Conservation (phyloP, 2,888 invertebrate species). For the Beris morrisii region DNA sequence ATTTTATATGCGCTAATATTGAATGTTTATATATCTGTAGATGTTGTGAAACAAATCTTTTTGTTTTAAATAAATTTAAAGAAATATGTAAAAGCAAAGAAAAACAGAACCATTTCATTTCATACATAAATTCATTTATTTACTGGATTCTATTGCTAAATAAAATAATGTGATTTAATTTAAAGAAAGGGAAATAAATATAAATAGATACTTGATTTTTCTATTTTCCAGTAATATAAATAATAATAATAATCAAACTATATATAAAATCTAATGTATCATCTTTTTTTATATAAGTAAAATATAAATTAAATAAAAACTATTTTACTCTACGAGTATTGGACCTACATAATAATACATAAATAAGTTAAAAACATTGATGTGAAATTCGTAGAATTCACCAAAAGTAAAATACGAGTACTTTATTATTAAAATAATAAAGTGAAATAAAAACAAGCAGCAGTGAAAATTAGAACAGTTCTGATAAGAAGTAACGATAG, state of each 20-base stretch:
- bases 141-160: not conserved
- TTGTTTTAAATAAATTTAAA: conserved; percentile 1
- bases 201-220: not conserved
- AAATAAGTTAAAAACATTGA: not conserved
- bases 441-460: not conserved
- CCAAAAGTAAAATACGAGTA: not conserved
- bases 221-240: conserved; percentile 1
- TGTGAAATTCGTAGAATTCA: conserved; percentile 22
- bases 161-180: conserved; percentile 6
- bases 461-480: not conserved
- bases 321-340: conserved; percentile 13
- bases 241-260: conserved; percentile 3
- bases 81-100: not conserved
- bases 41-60: not conserved
- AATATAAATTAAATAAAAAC: conserved; percentile 3
- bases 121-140: too few relatives aligned
- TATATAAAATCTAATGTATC: not conserved
- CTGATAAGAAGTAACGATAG: not conserved
- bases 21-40: conserved; percentile 5
- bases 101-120: not conserved
- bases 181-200: not conserved
- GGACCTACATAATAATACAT: conserved; percentile 5
- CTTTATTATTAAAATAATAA: not conserved
- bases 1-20: conserved; percentile 23
- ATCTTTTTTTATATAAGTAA: not conserved